These are phyloP conservation scores for Bhutanitis thaidina DNA, from an alignment of 2,888 invertebrate species.

Conservation along the genomic window DNA sequence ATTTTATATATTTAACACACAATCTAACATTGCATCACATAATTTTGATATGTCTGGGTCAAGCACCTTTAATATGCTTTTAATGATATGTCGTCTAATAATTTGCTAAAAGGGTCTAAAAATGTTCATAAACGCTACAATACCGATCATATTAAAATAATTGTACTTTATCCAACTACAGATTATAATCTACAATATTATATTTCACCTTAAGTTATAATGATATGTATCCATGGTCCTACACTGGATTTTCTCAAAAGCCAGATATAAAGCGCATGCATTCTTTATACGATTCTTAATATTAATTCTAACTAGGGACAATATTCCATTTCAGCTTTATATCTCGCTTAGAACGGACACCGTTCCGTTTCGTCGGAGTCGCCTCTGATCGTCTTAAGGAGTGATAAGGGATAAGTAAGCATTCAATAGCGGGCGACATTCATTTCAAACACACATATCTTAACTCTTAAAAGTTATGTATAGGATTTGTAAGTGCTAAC, in stretches of 20 bases:
- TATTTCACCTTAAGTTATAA: slow-evolving; percentile 52
- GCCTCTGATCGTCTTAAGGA: slow-evolving; percentile 58
- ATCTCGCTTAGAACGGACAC: slow-evolving; percentile 74
- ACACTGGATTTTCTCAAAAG: slow-evolving; percentile 73
- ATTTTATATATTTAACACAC: slow-evolving; percentile 39
- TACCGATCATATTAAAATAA: slow-evolving; percentile 76
- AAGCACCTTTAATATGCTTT: slow-evolving; percentile 64
- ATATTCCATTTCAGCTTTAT: slow-evolving; percentile 65
- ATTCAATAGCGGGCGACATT: slow-evolving; percentile 50
- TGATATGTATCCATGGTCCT: slow-evolving; percentile 75
- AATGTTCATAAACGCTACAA: slow-evolving; percentile 67
- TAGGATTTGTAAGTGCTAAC: slow-evolving; percentile 43
- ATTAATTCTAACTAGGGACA: slow-evolving; percentile 40
- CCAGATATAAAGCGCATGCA: slow-evolving; percentile 78
- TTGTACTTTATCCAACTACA: slow-evolving; percentile 67
- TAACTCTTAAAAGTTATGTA: slow-evolving; percentile 28
- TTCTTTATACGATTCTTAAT: slow-evolving; percentile 68
- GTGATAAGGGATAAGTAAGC: slow-evolving; percentile 31
- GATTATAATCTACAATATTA: slow-evolving; percentile 60
- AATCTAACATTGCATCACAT: slow-evolving; percentile 62
- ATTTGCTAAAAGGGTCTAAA: slow-evolving; percentile 59
- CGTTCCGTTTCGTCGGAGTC: slow-evolving; percentile 62
- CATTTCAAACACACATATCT: slow-evolving; percentile 39
- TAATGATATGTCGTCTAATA: slow-evolving; percentile 37
- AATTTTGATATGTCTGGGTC: slow-evolving; percentile 72